These are phyloP conservation scores for Cetoscarus ocellatus DNA, from an alignment of 2,797 vertebrate species.

Conservation along the genomic window DNA sequence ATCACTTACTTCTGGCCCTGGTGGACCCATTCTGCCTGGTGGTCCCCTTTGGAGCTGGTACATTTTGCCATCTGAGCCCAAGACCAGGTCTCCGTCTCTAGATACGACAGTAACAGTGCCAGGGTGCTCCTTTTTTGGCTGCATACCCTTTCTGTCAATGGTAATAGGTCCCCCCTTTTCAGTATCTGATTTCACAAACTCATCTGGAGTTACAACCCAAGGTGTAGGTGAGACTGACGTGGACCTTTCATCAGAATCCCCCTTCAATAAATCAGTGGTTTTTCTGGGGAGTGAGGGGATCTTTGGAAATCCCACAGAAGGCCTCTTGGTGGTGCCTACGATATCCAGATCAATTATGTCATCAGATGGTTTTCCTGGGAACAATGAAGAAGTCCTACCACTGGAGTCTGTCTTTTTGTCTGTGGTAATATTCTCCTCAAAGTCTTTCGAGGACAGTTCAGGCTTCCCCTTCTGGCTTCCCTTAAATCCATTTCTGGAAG, in stretches of 20 bases:
- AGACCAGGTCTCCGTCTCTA: conserved; percentile 61
- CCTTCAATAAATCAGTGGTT: conserved; percentile 50
- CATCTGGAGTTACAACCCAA: conserved; percentile 1
- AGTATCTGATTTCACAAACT: conserved; percentile 1
- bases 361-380: conserved; percentile 73
- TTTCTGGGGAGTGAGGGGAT: conserved; percentile 40
- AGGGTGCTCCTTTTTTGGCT: conserved; percentile 29
- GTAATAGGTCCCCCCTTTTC: conserved; percentile 15
- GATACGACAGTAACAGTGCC: conserved; percentile 52
- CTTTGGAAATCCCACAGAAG: conserved; percentile 47
- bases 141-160: conserved; percentile 4
- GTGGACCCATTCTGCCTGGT: conserved; percentile 79
- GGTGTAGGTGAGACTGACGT: conserved; percentile 27
- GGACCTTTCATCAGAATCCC: conserved; percentile 21
- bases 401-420: conserved; percentile 69
- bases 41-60: conserved; percentile 77
- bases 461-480: conserved; percentile 76
- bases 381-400: conserved; percentile 41
- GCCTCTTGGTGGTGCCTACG: conserved; percentile 60
- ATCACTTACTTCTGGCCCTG: conserved; percentile 85
- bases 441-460: conserved; percentile 64
- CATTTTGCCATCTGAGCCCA: conserved; percentile 62
- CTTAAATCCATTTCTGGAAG: conserved; percentile 11
- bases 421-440: conserved; percentile 86
- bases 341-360: conserved; percentile 69